Base-by-base conservation (phyloP, 2,113 vertebrate genomes). In the Aptenodytes forsteri region DNA sequence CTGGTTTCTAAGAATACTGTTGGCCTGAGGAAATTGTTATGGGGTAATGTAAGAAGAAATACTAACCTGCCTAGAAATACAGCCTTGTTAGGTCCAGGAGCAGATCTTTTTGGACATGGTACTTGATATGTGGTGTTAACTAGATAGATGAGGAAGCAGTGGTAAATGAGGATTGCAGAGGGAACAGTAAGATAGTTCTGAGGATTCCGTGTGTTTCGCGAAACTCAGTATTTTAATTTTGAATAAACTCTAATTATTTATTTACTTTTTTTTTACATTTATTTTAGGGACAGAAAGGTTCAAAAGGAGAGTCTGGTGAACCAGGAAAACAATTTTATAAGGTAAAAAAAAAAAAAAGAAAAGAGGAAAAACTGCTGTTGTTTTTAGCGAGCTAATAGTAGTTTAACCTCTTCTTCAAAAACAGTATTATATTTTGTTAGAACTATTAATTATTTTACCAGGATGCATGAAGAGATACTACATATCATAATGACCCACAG, bases 321-420 rank as follows among this genome's bases (percentile, higher is more conserved):
- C 99, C 99, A 75, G 99, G 99, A 94, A 99, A 99, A 98, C 99
- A 99, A 98, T 99, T 99, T 49, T 99, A 99, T 97, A 99, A 99
- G 99, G 99, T 99, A 99, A 98, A 94, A 75, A 83, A 83, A 76
- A 15, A 49, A 46, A 52, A 47, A 13, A n/a, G n/a, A 16, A 40
- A 3, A 30, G 14, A 34, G 9, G 13, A n/a, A 54, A 83, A 66
- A 4, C 14, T 67, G 16, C 40, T 36, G 26, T 22, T 83, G 6
- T n/a, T 59, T 61, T 52, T 81, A 55, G 25, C 5, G 55, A 65
- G 32, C 23, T 47, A 66, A 55, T 29, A 18, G 54, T 87, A 91
- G 21, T 69, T 89, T 76, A 46, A 2, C 8, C 7, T 72, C 1
- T 7, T 69, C 61, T 88, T 76, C 55, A 80, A 42, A 79, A 47